Conservation (phyloP, 2,888 invertebrate genomes). For the Eupithecia subfuscata region DNA sequence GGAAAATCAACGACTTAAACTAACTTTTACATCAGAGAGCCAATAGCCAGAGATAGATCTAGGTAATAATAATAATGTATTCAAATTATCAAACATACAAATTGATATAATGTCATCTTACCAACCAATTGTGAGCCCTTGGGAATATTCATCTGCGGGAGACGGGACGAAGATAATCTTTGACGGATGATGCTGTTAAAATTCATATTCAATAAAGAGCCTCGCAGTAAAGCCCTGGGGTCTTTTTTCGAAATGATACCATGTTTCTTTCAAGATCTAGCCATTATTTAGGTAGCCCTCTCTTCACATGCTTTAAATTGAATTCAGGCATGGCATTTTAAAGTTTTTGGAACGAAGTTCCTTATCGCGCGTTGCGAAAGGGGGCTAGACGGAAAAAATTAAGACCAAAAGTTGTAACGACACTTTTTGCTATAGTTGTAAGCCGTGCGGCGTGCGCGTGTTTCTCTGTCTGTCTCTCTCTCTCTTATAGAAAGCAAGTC, state of each 20-base stretch:
- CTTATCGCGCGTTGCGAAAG: no score
- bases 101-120: slow-evolving; percentile 21
- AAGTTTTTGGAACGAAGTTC: no score
- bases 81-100: neutral
- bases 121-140: slow-evolving; percentile 36
- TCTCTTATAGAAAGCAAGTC: no score
- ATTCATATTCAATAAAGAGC: slow-evolving; percentile 10
- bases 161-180: slow-evolving; percentile 25
- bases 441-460: no score
- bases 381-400: no score
- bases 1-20: no score
- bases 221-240: neutral
- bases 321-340: neutral
- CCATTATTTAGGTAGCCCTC: neutral
- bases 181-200: slow-evolving; percentile 19
- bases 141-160: slow-evolving; percentile 39
- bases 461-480: no score
- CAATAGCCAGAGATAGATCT: no score
- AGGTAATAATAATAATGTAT: neutral
- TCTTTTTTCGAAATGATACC: neutral
- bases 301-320: neutral
- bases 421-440: no score
- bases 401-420: no score
- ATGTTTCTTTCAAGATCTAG: neutral
- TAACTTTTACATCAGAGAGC: no score